A percentile compares a stretch with the other conserved stretches of the same genome.
phyloP scores from a whole-genome alignment of 2,113 vertebrate genomes.

The Pitta sordida region DNA sequence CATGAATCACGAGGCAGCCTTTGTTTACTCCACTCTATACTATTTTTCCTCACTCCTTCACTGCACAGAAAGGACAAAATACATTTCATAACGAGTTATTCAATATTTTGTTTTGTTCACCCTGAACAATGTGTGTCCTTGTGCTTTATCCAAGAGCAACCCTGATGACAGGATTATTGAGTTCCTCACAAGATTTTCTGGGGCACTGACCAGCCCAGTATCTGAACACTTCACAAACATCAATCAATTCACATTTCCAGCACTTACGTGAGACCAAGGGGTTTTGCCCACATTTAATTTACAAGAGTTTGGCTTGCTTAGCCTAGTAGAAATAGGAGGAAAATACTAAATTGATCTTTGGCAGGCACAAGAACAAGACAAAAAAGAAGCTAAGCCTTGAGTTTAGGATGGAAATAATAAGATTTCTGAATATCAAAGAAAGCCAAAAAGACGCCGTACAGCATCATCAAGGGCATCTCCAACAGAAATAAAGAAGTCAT shows the following conservation, averaged over 20 bases:
- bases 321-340: neutral
- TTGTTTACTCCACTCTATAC: neutral
- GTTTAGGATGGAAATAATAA: neutral
- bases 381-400: neutral
- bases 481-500: neutral
- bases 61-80: neutral
- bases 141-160: neutral
- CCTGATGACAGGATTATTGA: conserved; percentile 20
- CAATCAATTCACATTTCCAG: neutral
- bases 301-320: neutral
- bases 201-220: neutral
- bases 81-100: neutral
- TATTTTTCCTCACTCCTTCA: neutral
- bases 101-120: neutral
- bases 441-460: neutral
- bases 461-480: neutral
- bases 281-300: neutral
- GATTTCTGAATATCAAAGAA: neutral
- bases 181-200: neutral
- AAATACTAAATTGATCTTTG: neutral
- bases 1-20: neutral
- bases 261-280: accelerated
- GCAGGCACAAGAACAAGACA: neutral
- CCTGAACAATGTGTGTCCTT: neutral
- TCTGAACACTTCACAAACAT: neutral